Conservation (phyloP, 2,113 vertebrate species). For the Clarias batrachus region DNA sequence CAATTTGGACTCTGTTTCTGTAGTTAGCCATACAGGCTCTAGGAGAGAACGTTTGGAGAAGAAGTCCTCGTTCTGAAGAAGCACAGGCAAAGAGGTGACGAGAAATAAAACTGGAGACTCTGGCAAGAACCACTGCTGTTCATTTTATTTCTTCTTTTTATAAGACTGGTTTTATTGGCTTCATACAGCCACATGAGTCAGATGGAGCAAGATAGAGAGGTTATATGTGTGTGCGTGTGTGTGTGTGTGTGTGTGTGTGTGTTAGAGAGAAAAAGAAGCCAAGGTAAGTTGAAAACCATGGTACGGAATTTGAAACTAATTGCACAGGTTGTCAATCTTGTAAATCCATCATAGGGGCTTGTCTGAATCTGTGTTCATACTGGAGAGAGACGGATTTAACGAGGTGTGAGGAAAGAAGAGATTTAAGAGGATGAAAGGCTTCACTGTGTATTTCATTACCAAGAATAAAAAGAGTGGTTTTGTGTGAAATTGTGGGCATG, state of each 20-base stretch:
- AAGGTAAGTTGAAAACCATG: background rate
- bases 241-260: background rate
- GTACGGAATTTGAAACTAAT: conserved; percentile 14
- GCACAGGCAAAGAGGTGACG: conserved; percentile 26
- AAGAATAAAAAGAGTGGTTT: background rate
- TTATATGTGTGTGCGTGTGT: background rate
- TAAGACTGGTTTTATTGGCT: conserved; percentile 43
- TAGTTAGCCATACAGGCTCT: background rate
- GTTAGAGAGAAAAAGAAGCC: background rate
- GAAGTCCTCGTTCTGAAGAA: conserved; percentile 12
- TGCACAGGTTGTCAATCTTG: conserved; percentile 21
- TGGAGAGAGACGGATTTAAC: conserved; percentile 24
- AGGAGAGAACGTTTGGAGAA: background rate
- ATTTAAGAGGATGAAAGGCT: background rate
- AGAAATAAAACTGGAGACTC: conserved; percentile 47
- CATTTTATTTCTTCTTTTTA: conserved; percentile 46
- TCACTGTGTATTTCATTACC: conserved; percentile 5
- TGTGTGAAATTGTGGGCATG: background rate
- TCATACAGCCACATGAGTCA: conserved; percentile 31
- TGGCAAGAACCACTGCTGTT: conserved; percentile 51
- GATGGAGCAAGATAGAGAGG: conserved; percentile 24
- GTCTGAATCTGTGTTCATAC: conserved; percentile 3
- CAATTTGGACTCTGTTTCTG: background rate
- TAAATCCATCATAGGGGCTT: conserved; percentile 3
- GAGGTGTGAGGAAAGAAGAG: background rate